Conservation (phyloP, 2,888 invertebrate genomes). For the Acronicta psi region DNA sequence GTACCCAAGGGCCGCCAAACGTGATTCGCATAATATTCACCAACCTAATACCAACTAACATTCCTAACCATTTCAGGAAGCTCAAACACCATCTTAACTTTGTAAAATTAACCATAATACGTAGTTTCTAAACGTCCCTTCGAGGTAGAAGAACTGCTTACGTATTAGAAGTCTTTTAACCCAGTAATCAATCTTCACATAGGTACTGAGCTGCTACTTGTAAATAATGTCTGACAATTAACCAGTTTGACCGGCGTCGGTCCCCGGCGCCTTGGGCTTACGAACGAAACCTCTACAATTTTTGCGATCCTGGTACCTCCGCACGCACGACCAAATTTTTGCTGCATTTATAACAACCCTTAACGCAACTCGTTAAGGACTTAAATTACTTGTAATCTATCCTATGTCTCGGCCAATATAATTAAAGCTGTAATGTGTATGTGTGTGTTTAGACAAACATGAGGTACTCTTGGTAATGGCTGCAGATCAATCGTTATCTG, state of each 20-base stretch:
- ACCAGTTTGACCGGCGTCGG: conserved; percentile 71
- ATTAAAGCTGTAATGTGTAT: conserved; percentile 43
- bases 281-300: conserved; percentile 55
- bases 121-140: conserved; percentile 55
- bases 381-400: conserved; percentile 21
- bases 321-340: conserved; percentile 32
- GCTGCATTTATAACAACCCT: conserved; percentile 17
- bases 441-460: conserved; percentile 54
- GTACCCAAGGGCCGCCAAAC: conserved; percentile 40
- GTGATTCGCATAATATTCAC: conserved; percentile 51
- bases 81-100: conserved; percentile 26
- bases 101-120: conserved; percentile 39
- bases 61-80: conserved; percentile 40
- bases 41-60: conserved; percentile 30
- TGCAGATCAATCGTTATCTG: conserved; percentile 61
- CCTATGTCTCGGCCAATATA: conserved; percentile 39
- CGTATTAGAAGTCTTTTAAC: conserved; percentile 66
- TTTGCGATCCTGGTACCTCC: conserved; percentile 39
- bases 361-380: conserved; percentile 17
- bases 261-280: conserved; percentile 64
- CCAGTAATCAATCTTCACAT: conserved; percentile 70
- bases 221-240: conserved; percentile 75
- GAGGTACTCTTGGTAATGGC: conserved; percentile 52
- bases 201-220: conserved; percentile 62
- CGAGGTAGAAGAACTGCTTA: conserved; percentile 41